Conservation (phyloP, 2,888 invertebrate genomes). For the Acleris cristana region DNA sequence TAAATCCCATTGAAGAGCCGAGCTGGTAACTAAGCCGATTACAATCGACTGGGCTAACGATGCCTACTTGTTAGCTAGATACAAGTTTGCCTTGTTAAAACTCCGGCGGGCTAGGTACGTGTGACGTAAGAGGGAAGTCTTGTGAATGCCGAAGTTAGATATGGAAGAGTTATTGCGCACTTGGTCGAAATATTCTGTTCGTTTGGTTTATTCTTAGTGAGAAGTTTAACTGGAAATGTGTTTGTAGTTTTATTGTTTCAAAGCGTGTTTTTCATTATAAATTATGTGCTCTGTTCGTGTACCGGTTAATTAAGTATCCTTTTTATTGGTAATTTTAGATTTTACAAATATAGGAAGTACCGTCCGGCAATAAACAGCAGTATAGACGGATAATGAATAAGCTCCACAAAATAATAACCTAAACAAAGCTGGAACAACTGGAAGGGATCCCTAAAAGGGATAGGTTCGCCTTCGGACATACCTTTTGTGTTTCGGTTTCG, state of each 20-base stretch:
- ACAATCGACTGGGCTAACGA: slow-evolving; percentile 57
- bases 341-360: too few species aligned
- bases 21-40: slow-evolving; percentile 66
- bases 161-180: slow-evolving; percentile 43
- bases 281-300: too few species aligned
- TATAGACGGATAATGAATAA: too few species aligned
- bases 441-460: too few species aligned
- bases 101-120: slow-evolving; percentile 48
- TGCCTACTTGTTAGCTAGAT: slow-evolving; percentile 64
- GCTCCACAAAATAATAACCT: too few species aligned
- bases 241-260: neutral
- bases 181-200: slow-evolving; percentile 14
- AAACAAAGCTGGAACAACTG: too few species aligned
- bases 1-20: slow-evolving; percentile 56
- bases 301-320: too few species aligned
- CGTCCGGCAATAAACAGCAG: too few species aligned
- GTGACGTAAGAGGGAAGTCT: slow-evolving; percentile 51
- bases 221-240: neutral
- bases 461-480: too few species aligned
- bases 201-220: slow-evolving; percentile 4
- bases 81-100: slow-evolving; percentile 71
- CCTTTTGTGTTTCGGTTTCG: too few species aligned
- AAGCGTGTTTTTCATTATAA: too few species aligned
- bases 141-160: slow-evolving; percentile 35
- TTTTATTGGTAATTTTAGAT: too few species aligned